phyloP scores from a whole-genome alignment of 2,888 invertebrate genomes.

The Meteorus colon region DNA sequence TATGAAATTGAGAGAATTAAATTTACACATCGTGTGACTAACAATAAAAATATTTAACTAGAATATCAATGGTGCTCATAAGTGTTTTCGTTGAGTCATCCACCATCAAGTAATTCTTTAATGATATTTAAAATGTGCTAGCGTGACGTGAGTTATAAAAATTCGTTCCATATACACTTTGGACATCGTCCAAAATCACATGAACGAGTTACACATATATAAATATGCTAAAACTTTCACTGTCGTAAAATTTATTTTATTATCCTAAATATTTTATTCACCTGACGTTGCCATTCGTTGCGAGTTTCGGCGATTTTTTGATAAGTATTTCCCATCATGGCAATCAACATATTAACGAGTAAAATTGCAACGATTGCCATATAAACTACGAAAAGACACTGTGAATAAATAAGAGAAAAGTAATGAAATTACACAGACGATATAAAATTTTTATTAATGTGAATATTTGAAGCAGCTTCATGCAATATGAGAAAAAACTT shows the following conservation, averaged over 20 bases:
- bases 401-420: slow-evolving; percentile 57
- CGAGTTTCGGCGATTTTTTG: slow-evolving; percentile 97
- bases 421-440: slow-evolving; percentile 37
- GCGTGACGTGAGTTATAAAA: slow-evolving; percentile 32
- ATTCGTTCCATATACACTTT: slow-evolving; percentile 33
- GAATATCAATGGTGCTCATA: slow-evolving; percentile 3
- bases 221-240: slow-evolving; percentile 21
- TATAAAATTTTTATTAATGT: not conserved
- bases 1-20: not conserved
- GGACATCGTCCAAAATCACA: not conserved
- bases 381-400: slow-evolving; percentile 95
- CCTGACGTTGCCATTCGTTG: slow-evolving; percentile 97
- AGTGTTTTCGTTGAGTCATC: slow-evolving; percentile 20
- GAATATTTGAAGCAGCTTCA: not conserved
- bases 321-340: slow-evolving; percentile 99
- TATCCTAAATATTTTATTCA: slow-evolving; percentile 61
- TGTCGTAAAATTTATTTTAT: not conserved
- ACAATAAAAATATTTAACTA: slow-evolving; percentile 9
- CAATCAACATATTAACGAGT: slow-evolving; percentile 97
- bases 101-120: not conserved
- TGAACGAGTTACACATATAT: slow-evolving; percentile 18
- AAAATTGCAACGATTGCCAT: slow-evolving; percentile 97
- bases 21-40: slow-evolving; percentile 6
- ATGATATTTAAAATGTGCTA: slow-evolving; percentile 2
- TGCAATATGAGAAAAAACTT: too few relatives aligned